Base-by-base conservation (phyloP, 2,888 invertebrate species). In the Oxytorus armatus region DNA sequence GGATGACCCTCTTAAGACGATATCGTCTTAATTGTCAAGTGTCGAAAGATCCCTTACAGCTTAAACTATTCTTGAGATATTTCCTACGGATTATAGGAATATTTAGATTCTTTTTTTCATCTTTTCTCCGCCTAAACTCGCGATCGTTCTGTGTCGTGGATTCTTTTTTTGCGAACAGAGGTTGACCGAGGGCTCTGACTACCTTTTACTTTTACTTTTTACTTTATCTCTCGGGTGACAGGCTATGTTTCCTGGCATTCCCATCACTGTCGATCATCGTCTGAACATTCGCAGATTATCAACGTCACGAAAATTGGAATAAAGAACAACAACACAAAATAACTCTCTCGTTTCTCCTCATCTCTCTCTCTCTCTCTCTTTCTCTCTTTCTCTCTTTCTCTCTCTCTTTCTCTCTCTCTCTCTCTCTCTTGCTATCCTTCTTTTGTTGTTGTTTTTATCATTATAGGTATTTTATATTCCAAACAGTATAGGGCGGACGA, bases 201-300 rank as follows among this genome's bases (percentile, higher is more conserved):
- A 51, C 23, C n/a, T n/a, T n/a, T n/a, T n/a, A n/a, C n/a, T n/a
- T n/a, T n/a, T n/a, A n/a, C n/a, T n/a, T 68, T 53, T 63, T 65
- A 61, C 75, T 88, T 89, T 89, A 90, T 90, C 89, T 87, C 86
- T 84, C 83, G 86, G 86, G 85, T 84, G 86, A 86, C 88, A 88
- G 88, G 84, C 89, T 84, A 88, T 85, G 85, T 70, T 76, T 79
- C 79, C 84, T 85, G 79, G 82, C 81, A 77, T 76, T 81, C 83
- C 85, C 84, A 86, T 88, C 86, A 83, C 79, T 74, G 68, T 73
- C 55, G 61, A 78, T 74, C 79, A 76, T 73, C 47, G 69, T 74
- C 69, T 51, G 18, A 39, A 72, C 21, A 61, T 65, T 70, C 69
- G 25, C 51, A 39, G 11, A 23, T 57, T 65, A 66, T 18, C 53